Conservation (phyloP, 2,113 vertebrate genomes). For the Hiodon tergisus region DNA sequence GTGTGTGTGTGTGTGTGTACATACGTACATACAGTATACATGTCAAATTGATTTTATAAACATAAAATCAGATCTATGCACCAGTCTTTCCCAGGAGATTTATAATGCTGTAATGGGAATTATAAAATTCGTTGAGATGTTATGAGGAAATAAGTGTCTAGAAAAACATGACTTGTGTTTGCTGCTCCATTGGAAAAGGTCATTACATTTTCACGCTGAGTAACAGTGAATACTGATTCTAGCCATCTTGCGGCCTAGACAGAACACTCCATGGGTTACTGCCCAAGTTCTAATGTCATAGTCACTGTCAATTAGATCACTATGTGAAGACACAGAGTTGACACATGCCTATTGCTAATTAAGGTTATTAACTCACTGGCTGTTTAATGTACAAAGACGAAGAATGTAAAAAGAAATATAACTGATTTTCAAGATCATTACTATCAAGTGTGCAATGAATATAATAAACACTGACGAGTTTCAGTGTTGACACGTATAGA, state of each 20-base stretch:
- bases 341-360: too few species aligned
- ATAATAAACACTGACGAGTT: too few species aligned
- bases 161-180: neutral
- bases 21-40: neutral
- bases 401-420: too few species aligned
- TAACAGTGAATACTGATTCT: neutral
- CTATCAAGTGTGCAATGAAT: too few species aligned
- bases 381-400: too few species aligned
- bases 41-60: conserved; percentile 3
- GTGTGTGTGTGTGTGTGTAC: conserved; percentile 1
- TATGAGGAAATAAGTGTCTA: neutral
- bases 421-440: too few species aligned
- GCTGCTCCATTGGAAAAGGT: conserved; percentile 7
- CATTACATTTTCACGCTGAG: conserved; percentile 3
- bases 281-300: neutral
- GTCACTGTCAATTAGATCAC: conserved; percentile 4
- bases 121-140: neutral
- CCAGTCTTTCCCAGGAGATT: too few species aligned
- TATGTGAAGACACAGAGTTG: neutral
- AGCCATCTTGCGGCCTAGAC: neutral
- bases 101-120: neutral
- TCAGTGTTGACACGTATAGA: too few species aligned
- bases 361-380: too few species aligned
- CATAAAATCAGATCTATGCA: too few species aligned
- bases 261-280: neutral